phyloP scores from a whole-genome alignment of 2,888 invertebrate species.

The Chymomyza caudatula region DNA sequence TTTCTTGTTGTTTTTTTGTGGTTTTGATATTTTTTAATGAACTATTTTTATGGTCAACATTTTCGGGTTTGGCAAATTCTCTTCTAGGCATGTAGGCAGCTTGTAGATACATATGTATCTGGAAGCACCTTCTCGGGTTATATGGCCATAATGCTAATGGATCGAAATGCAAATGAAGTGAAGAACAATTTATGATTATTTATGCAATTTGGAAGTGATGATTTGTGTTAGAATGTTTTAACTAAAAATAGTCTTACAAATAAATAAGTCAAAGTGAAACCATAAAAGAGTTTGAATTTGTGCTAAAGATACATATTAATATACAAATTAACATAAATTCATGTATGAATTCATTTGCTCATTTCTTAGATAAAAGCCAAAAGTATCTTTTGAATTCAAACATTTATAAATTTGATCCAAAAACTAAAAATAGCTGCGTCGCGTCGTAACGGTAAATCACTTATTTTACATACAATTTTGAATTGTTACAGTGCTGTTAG shows the following conservation, averaged over 20 bases:
- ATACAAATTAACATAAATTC: neutral
- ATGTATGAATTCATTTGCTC: neutral
- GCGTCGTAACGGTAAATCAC: neutral
- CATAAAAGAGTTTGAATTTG: neutral
- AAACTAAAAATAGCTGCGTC: neutral
- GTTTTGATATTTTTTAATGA: conserved; percentile 15
- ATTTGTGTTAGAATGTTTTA: neutral
- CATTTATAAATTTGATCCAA: neutral
- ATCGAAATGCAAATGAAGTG: conserved; percentile 14
- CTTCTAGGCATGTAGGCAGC: neutral
- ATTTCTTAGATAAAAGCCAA: neutral
- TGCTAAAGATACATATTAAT: conserved; percentile 13
- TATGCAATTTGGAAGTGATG: neutral
- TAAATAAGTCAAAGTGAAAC: neutral
- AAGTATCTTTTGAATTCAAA: neutral
- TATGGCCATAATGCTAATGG: conserved; percentile 50
- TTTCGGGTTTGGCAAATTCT: conserved; percentile 17
- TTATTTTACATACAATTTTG: neutral
- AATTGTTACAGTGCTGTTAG: neutral
- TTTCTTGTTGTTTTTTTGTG: neutral
- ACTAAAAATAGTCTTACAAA: neutral
- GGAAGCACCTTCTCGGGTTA: conserved; percentile 34
- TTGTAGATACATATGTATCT: conserved; percentile 17
- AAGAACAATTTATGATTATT: neutral
- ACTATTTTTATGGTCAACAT: conserved; percentile 21